Base-by-base conservation (phyloP, 2,888 invertebrate genomes). In the Megastigmus dorsalis region DNA sequence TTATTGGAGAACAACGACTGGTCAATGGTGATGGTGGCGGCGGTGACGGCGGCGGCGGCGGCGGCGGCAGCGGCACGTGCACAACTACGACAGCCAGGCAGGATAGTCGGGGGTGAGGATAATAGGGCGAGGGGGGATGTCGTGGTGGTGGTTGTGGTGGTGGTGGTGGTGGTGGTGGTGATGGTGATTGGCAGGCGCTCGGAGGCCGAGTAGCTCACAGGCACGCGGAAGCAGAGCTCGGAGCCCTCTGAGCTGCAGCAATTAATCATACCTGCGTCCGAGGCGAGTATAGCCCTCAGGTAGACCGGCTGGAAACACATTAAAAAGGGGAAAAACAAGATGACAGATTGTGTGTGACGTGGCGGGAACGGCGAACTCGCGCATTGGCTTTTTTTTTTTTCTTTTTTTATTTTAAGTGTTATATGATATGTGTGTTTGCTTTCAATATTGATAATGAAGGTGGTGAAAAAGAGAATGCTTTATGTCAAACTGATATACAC, bases 211-310 rank as follows among this genome's bases (percentile, higher is more conserved):
- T 85, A 86, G 83, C 81, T 78, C 77, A 81, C 82, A 77, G 88
- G 86, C 83, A 86, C 85, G 84, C 83, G 86, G 84, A 86, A 88
- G 86, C 88, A 88, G 84, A 83, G 83, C 74, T 85, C 81, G 6
- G 78, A 84, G 80, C 76, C 81, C 79, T 72, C 80, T 75, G 85
- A 83, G 82, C 90, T 89, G 91, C 91, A 91, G 89, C 93, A 93
- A 85, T 89, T 89, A 88, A 93, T 89, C 88, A 90, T 94, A 95
- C 95, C 95, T 95, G 94, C 91, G 86, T 93, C 92, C 84, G 90
- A 89, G 85, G 91, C 91, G 81, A 95, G 91, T 88, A 91, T 89
- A 89, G 93, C 90, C 85, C 91, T 92, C 82, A 95, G 90, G 90
- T 92, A 95, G 89, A 95, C 94, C 83, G 95, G 95, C 95, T 95